A percentile compares a stretch with the other conserved stretches of the same genome.
These are phyloP conservation scores for Leptoteleia sp. DNA, from an alignment of 1,140 invertebrate genomes.

Conservation along the genomic window DNA sequence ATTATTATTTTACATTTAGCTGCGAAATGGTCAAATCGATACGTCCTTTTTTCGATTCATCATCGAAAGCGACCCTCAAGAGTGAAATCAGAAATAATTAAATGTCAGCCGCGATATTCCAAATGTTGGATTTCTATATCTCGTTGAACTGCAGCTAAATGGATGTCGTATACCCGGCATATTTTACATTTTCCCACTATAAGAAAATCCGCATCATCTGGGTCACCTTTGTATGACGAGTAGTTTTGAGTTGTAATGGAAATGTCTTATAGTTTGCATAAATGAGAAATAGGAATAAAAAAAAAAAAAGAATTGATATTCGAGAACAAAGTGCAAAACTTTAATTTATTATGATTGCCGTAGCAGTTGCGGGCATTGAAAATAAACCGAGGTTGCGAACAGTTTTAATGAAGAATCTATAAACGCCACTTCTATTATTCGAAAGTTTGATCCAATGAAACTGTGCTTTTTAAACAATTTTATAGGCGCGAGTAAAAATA, in stretches of 20 bases:
- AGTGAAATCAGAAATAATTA: slow-evolving; percentile 38
- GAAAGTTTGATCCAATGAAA: neutral
- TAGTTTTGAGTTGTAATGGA: slow-evolving; percentile 24
- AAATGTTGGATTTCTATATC: slow-evolving; percentile 36
- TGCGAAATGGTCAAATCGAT: slow-evolving; percentile 19
- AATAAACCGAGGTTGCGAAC: neutral
- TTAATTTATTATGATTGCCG: neutral
- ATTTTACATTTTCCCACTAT: slow-evolving; percentile 23
- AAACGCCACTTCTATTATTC: neutral
- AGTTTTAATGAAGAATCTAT: slow-evolving; percentile 1
- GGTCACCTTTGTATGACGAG: slow-evolving; percentile 15
- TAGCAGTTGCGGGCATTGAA: neutral
- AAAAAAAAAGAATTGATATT: neutral
- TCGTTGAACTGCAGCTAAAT: slow-evolving; percentile 19
- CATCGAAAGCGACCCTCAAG: slow-evolving; percentile 5
- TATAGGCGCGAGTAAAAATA: too few species aligned
- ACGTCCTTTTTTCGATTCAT: slow-evolving; percentile 14
- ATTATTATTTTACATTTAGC: neutral
- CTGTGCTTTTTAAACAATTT: neutral
- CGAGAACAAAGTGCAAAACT: neutral
- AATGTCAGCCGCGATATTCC: slow-evolving; percentile 40
- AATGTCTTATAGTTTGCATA: slow-evolving; percentile 10
- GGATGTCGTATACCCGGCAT: slow-evolving; percentile 16
- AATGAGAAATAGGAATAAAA: neutral
- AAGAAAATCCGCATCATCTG: slow-evolving; percentile 13